phyloP scores from a whole-genome alignment of 2,113 vertebrate genomes.

The Leptosomus discolor region DNA sequence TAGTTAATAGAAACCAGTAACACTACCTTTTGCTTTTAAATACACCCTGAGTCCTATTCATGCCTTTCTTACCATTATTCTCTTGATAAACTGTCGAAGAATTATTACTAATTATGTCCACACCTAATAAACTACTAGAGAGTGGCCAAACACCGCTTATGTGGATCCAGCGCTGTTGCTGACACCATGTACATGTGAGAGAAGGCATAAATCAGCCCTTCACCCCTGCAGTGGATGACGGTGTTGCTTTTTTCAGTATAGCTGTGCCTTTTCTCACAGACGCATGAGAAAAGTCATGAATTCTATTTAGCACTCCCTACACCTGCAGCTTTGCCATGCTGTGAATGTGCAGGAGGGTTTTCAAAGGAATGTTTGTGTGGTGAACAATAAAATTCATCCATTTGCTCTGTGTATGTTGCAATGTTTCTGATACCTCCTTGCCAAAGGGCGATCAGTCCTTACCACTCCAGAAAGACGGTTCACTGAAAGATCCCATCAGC shows the following conservation, averaged over 20 bases:
- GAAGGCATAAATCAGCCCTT: background rate
- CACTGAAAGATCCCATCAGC: background rate
- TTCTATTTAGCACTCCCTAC: background rate
- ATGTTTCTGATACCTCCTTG: background rate
- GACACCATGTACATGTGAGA: background rate
- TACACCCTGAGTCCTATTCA: background rate
- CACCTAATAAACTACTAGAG: background rate
- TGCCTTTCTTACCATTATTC: background rate
- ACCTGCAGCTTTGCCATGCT: background rate
- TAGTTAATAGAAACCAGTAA: background rate
- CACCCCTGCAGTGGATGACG: background rate
- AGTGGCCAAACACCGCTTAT: background rate
- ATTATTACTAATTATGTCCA: background rate
- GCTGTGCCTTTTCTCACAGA: background rate
- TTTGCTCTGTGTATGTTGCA: background rate
- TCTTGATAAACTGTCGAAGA: background rate
- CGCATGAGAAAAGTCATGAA: background rate
- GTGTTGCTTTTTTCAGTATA: background rate
- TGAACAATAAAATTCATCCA: background rate
- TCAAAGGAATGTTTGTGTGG: background rate
- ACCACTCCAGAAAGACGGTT: background rate
- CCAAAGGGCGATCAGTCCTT: background rate
- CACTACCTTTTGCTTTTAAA: background rate
- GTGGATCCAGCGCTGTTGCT: rapidly evolving
- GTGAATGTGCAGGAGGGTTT: background rate